Evolutionary conservation across 2,113 vertebrate genomes (phyloP).

Genomic region (Carassius carassius): DNA sequence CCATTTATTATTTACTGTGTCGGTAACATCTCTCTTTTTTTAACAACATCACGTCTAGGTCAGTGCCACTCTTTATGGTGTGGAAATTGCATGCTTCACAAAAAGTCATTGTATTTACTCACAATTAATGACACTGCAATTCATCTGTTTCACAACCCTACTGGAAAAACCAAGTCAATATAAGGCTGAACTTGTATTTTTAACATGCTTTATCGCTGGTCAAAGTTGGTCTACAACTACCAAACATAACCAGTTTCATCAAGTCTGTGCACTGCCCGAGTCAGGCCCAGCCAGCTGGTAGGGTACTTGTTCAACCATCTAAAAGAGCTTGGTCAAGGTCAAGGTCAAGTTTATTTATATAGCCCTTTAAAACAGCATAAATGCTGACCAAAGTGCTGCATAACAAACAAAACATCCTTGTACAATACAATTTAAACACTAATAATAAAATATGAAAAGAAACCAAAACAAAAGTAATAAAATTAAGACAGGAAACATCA

Average conservation of each 20-base stretch:
- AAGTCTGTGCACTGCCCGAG: background rate
- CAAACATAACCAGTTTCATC: background rate
- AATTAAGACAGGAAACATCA: too few species aligned
- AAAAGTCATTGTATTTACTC: background rate
- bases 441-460: too few species aligned
- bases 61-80: background rate
- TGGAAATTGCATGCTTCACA: background rate
- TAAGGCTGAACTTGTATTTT: background rate
- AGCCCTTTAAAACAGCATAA: too few species aligned
- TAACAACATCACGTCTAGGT: background rate
- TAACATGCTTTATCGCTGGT: background rate
- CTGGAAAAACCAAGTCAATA: background rate
- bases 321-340: background rate
- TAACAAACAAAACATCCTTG: too few species aligned
- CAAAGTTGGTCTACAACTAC: background rate
- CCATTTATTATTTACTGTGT: background rate
- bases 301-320: background rate
- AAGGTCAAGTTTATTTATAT: too few species aligned
- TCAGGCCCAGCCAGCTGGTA: background rate
- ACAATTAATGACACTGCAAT: too few species aligned
- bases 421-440: too few species aligned
- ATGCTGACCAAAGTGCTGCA: too few species aligned
- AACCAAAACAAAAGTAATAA: too few species aligned
- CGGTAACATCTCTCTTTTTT: background rate
- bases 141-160: background rate